Conservation (phyloP, 2,797 vertebrate genomes). For the Anomalospiza imberbis region DNA sequence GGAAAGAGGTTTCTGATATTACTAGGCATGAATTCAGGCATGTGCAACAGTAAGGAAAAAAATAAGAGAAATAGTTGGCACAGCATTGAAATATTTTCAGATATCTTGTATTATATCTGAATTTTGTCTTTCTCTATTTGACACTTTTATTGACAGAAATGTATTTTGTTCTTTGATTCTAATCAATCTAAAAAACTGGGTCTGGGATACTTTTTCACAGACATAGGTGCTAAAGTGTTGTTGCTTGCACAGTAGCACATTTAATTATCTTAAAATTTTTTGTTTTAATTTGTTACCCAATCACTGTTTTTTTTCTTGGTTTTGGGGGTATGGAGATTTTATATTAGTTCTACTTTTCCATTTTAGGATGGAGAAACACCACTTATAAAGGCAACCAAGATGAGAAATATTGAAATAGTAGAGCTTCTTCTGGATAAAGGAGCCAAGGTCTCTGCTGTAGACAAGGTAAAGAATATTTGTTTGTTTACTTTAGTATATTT, state of each 20-base stretch:
- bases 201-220: background rate
- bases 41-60: background rate
- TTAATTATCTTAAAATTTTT: background rate
- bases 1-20: background rate
- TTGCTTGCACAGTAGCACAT: background rate
- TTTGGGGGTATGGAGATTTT: background rate
- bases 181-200: background rate
- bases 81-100: background rate
- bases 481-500: background rate
- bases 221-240: background rate
- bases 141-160: background rate
- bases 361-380: conserved; percentile 92
- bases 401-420: conserved; percentile 95
- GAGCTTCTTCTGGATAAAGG: conserved; percentile 96
- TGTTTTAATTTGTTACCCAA: background rate
- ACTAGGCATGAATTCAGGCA: background rate
- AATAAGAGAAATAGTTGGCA: background rate
- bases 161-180: background rate
- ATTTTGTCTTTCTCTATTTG: background rate
- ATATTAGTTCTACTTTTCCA: background rate
- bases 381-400: conserved; percentile 96
- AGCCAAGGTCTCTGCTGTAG: conserved; percentile 92
- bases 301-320: background rate
- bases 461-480: conserved; percentile 81
- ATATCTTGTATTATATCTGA: background rate